Evolutionary conservation across 1,140 invertebrate genomes (phyloP).

Genomic region (Achroia grisella): DNA sequence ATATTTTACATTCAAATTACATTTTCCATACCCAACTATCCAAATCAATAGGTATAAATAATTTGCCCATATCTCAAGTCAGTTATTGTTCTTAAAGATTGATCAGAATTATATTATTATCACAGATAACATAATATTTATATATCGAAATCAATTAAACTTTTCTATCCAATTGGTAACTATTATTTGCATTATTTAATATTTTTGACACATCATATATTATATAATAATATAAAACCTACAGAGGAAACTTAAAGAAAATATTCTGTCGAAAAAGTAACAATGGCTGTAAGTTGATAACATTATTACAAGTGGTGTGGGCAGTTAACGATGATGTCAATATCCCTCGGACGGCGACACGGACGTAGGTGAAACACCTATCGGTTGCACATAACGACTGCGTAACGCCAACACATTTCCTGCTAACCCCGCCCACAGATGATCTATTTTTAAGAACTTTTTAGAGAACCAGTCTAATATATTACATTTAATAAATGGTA

Average conservation of each 20-base stretch:
- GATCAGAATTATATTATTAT: no score
- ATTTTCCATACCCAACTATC: no score
- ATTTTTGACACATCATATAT: neutral
- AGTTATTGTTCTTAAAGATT: no score
- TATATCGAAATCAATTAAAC: no score
- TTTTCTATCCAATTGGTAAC: no score
- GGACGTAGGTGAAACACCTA: slow-evolving; percentile 1
- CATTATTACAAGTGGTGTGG: no score
- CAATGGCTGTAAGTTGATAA: no score
- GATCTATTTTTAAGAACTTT: neutral
- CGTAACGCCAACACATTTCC: slow-evolving; percentile 21
- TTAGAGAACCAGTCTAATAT: slow-evolving; percentile 7
- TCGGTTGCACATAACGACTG: slow-evolving; percentile 3
- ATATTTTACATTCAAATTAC: no score
- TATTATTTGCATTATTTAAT: neutral
- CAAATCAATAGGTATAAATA: no score
- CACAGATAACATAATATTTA: no score
- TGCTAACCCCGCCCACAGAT: slow-evolving; percentile 16
- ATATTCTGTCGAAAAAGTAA: neutral
- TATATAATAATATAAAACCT: neutral
- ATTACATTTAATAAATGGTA: slow-evolving; percentile 6
- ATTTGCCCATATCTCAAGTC: no score
- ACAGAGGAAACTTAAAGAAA: neutral
- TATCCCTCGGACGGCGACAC: neutral
- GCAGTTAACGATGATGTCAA: neutral